A percentile compares a stretch with the other conserved stretches of the same genome.
Evolutionary conservation across 2,888 invertebrate species (phyloP).

Genomic region (Mythimna vitellina): DNA sequence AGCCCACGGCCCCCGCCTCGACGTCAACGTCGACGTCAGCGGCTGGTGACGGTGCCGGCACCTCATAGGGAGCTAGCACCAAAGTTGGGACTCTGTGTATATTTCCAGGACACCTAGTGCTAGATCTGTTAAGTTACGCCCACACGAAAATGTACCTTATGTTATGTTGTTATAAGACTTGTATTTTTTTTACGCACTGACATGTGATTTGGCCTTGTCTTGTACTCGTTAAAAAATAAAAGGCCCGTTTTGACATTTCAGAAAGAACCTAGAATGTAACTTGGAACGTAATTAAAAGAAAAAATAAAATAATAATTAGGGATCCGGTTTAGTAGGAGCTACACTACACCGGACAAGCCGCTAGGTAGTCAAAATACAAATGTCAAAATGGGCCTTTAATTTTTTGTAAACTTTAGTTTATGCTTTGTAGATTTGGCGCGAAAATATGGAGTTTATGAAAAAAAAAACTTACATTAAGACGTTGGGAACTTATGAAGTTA

Average conservation of each 20-base stretch:
- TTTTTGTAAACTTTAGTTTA: too few relatives aligned
- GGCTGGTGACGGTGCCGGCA: conserved; percentile 73
- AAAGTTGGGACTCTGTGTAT: conserved; percentile 61
- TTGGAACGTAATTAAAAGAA: too few relatives aligned
- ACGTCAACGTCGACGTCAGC: conserved; percentile 77
- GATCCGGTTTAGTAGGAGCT: too few relatives aligned
- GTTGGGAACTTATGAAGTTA: neutral
- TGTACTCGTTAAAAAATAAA: too few relatives aligned
- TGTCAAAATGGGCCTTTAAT: too few relatives aligned
- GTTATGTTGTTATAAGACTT: conserved; percentile 65
- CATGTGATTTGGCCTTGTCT: conserved; percentile 32
- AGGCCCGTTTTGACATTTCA: too few relatives aligned
- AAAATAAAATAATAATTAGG: too few relatives aligned
- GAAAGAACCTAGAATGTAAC: too few relatives aligned
- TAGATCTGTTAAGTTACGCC: conserved; percentile 64
- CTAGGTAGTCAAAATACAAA: too few relatives aligned
- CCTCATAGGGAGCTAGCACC: conserved; percentile 62
- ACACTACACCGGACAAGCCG: too few relatives aligned
- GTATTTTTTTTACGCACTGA: conserved; percentile 44
- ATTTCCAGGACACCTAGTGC: conserved; percentile 65
- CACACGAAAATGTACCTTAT: conserved; percentile 67
- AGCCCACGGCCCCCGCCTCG: conserved; percentile 79
- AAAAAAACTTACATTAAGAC: neutral
- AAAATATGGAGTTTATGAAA: neutral
- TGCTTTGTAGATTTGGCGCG: neutral